phyloP scores from a whole-genome alignment of 2,888 invertebrate genomes.

The Rhimphoctona megacephalus region DNA sequence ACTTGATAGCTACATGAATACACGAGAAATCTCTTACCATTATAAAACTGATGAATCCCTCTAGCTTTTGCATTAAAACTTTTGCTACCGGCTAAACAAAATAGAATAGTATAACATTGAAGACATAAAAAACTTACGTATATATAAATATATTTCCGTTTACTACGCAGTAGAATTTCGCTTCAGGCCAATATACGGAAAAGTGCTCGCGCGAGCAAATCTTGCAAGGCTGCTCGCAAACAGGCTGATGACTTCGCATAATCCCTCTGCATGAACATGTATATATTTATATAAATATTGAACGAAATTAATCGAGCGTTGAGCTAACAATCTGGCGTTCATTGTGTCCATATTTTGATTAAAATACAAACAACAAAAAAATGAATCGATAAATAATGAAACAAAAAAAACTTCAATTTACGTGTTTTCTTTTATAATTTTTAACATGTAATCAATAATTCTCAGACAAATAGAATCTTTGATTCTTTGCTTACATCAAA shows the following conservation, averaged over 20 bases:
- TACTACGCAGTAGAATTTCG: conserved; percentile 48
- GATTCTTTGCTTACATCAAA: too few relatives aligned
- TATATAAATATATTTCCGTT: not conserved
- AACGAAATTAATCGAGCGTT: conserved; percentile 5
- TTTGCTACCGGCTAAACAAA: conserved; percentile 24
- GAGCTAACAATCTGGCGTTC: not conserved
- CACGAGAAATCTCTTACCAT: conserved; percentile 52
- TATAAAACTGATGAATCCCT: conserved; percentile 22
- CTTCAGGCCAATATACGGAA: conserved; percentile 15
- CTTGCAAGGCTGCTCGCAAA: conserved; percentile 28
- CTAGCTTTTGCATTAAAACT: conserved; percentile 21
- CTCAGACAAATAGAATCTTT: too few relatives aligned
- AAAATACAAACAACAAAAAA: not conserved
- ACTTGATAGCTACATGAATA: conserved; percentile 29
- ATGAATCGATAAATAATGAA: not conserved
- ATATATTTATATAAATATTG: conserved; percentile 11
- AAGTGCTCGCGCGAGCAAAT: conserved; percentile 31
- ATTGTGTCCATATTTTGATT: not conserved
- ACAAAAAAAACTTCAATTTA: not conserved
- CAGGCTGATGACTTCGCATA: conserved; percentile 57
- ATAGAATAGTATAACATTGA: conserved; percentile 12
- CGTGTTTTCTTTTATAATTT: too few relatives aligned
- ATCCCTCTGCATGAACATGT: conserved; percentile 5
- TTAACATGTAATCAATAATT: too few relatives aligned
- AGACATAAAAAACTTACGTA: not conserved